A percentile compares a stretch with the other conserved stretches of the same genome.
Evolutionary conservation across 92 coral and sea anemone species (phyloP).

Genomic region (Epizoanthus stellaris): DNA sequence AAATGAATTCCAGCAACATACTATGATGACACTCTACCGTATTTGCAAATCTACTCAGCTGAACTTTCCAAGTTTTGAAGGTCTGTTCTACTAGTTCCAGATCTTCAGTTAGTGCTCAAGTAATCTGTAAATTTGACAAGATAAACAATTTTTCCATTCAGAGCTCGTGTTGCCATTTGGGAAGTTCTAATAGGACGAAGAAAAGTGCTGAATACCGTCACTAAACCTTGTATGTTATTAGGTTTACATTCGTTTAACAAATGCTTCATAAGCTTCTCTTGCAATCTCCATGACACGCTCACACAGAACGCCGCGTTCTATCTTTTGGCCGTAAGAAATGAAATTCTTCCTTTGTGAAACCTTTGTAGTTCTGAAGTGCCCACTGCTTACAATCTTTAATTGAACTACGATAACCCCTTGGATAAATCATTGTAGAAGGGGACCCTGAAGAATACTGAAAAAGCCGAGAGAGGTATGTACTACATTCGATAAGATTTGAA

Average conservation of each 20-base stretch:
- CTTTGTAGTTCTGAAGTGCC: too few species aligned
- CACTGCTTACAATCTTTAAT: too few species aligned
- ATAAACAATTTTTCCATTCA: slow-evolving; percentile 37
- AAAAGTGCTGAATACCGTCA: slow-evolving; percentile 10
- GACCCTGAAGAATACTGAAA: too few species aligned
- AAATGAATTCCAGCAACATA: slow-evolving; percentile 27
- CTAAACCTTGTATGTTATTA: slow-evolving; percentile 26
- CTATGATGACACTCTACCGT: slow-evolving; percentile 3
- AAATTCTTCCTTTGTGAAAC: too few species aligned
- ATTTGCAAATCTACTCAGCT: slow-evolving; percentile 6
- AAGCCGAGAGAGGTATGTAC: too few species aligned
- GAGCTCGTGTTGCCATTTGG: not conserved
- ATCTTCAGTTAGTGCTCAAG: slow-evolving; percentile 26
- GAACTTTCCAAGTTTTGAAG: slow-evolving; percentile 31
- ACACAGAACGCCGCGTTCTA: too few species aligned
- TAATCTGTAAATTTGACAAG: slow-evolving; percentile 30
- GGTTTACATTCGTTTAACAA: slow-evolving; percentile 51
- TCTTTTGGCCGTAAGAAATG: too few species aligned
- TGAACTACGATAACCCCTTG: too few species aligned
- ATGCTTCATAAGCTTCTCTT: slow-evolving; percentile 18
- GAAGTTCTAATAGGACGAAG: not conserved
- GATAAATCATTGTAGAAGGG: too few species aligned
- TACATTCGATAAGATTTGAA: too few species aligned
- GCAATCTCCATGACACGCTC: slow-evolving; percentile 32
- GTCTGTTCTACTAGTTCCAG: slow-evolving; percentile 14